Percentiles rank a stretch among this genome's conserved stretches.
phyloP scores from a whole-genome alignment of 2,797 vertebrate species.

The Sebastolobus altivelis region DNA sequence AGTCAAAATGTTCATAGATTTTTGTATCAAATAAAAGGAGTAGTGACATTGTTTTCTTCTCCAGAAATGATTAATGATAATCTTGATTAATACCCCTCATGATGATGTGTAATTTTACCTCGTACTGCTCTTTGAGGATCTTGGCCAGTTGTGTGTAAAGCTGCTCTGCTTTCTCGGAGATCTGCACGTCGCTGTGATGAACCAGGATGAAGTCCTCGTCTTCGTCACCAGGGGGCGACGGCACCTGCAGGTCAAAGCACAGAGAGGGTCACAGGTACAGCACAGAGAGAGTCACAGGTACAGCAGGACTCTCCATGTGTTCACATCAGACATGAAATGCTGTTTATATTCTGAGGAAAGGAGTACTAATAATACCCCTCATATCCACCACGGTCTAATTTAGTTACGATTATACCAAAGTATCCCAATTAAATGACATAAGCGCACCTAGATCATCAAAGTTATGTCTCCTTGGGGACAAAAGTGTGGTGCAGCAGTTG shows the following conservation, averaged over 20 bases:
- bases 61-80: not conserved
- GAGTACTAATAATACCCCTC: not conserved
- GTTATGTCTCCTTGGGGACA: not conserved
- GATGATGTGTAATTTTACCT: slow-evolving; percentile 79
- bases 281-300: not conserved
- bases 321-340: not conserved
- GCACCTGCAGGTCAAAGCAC: slow-evolving; percentile 83
- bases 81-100: not conserved
- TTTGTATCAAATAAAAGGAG: rapidly evolving
- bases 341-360: not conserved
- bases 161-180: slow-evolving; percentile 91
- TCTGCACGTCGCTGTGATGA: slow-evolving; percentile 91
- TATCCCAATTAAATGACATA: not conserved
- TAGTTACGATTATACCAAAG: not conserved
- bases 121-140: slow-evolving; percentile 91
- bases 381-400: not conserved
- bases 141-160: slow-evolving; percentile 91
- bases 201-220: slow-evolving; percentile 95
- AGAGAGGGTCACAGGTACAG: not conserved
- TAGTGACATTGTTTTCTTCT: not conserved
- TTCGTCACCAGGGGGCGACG: slow-evolving; percentile 92
- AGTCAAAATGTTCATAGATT: no score
- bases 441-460: not conserved
- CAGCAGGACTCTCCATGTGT: not conserved
- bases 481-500: not conserved